Evolutionary conservation across 92 coral and sea anemone species (phyloP).

Genomic region (Bergia sp.): DNA sequence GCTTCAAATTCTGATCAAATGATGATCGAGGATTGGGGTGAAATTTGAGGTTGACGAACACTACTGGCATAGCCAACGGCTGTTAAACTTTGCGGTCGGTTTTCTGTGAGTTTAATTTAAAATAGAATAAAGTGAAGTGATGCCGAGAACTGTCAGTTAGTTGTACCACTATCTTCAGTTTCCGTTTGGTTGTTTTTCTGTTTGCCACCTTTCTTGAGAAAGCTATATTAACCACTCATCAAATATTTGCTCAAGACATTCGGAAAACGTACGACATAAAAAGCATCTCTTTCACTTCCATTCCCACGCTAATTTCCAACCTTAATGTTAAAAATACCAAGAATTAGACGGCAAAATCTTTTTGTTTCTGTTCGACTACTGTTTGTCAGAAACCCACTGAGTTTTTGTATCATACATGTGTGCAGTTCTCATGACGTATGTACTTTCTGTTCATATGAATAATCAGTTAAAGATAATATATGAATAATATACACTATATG

Average conservation of each 20-base stretch:
- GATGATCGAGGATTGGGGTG: background rate
- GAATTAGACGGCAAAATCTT: background rate
- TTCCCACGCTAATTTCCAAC: background rate
- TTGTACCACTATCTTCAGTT: background rate
- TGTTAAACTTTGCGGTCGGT: background rate
- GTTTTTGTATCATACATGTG: too few relatives aligned
- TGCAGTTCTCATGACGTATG: too few relatives aligned
- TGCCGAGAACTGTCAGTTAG: background rate
- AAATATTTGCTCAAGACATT: background rate
- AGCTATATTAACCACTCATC: background rate
- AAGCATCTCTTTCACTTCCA: background rate
- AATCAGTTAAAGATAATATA: too few relatives aligned
- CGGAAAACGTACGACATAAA: background rate
- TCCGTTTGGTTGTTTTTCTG: slow-evolving; percentile 9
- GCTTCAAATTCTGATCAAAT: background rate
- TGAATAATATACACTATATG: too few relatives aligned
- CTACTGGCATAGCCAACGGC: slow-evolving; percentile 8
- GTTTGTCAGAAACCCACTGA: too few relatives aligned
- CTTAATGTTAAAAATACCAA: background rate
- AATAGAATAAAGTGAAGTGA: background rate
- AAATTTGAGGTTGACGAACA: background rate
- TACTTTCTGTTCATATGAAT: too few relatives aligned
- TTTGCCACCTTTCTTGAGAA: slow-evolving; percentile 9
- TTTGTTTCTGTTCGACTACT: background rate
- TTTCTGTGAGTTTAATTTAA: background rate